These are phyloP conservation scores for Aurelia aurita DNA, from an alignment of 30 jellyfish, hydroid and myxozoan species.

Conservation along the genomic window DNA sequence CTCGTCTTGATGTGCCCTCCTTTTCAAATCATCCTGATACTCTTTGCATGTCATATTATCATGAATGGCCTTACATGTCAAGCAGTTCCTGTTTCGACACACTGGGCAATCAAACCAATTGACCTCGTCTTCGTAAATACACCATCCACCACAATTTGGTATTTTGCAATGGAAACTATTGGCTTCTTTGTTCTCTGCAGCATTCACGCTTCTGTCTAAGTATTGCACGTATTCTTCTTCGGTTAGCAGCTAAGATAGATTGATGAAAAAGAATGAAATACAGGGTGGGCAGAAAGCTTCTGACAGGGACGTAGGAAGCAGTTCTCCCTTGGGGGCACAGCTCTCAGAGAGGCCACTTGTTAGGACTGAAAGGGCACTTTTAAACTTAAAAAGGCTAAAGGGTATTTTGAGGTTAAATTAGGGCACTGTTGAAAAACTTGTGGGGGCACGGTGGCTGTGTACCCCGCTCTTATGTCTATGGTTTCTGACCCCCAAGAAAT, in stretches of 20 bases:
- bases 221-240: conserved; percentile 65
- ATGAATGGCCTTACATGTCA: conserved; percentile 90
- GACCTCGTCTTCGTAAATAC: conserved; percentile 88
- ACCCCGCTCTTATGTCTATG: too few species aligned
- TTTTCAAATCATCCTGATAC: conserved; percentile 88
- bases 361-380: too few species aligned
- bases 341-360: too few species aligned
- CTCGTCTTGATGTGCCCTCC: conserved; percentile 76
- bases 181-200: conserved; percentile 75
- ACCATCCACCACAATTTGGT: conserved; percentile 84
- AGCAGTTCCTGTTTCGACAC: conserved; percentile 73
- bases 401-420: too few species aligned
- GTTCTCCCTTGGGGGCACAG: too few species aligned
- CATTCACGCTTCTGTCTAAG: conserved; percentile 66
- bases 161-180: conserved; percentile 89
- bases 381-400: too few species aligned
- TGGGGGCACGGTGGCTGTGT: too few species aligned
- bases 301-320: too few species aligned
- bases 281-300: too few species aligned
- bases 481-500: too few species aligned
- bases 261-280: background rate
- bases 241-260: conserved; percentile 49
- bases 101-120: conserved; percentile 71
- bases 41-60: conserved; percentile 80
- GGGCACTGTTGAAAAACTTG: too few species aligned